A percentile compares a stretch with the other conserved stretches of the same genome.
phyloP scores from a whole-genome alignment of 2,113 vertebrate genomes.

The Caranx melampygus region DNA sequence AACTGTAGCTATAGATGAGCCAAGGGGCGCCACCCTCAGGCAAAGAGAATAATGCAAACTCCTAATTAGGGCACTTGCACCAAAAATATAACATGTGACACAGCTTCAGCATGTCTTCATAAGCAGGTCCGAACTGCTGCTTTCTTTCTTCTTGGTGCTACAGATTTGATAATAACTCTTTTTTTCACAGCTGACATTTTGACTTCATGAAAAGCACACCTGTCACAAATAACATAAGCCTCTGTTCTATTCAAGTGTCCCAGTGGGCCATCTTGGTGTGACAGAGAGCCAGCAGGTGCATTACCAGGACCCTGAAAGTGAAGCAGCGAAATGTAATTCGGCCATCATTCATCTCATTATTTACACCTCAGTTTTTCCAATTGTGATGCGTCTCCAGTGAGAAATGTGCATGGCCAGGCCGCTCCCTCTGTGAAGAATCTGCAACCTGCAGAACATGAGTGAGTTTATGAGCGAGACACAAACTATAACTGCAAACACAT shows the following conservation, averaged over 20 bases:
- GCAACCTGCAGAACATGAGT: background rate
- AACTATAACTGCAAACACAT: conserved; percentile 1
- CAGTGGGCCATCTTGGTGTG: background rate
- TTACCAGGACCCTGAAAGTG: background rate
- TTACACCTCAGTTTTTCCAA: background rate
- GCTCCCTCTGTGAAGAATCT: background rate
- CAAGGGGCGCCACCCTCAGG: conserved; percentile 1
- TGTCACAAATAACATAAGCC: background rate
- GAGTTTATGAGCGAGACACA: background rate
- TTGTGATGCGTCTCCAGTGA: background rate
- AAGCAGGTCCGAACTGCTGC: background rate
- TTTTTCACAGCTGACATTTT: background rate
- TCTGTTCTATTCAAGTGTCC: background rate
- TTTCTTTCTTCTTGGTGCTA: background rate
- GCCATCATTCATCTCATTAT: background rate
- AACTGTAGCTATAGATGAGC: background rate
- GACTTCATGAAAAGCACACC: background rate
- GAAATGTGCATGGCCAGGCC: background rate
- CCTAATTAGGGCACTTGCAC: too few relatives aligned
- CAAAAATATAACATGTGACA: too few relatives aligned
- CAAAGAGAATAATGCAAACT: background rate
- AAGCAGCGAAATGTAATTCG: background rate
- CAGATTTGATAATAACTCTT: background rate
- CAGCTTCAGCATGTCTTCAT: background rate
- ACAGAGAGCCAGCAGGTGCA: background rate